phyloP scores from a whole-genome alignment of 2,113 vertebrate genomes.

The Pyrgilauda ruficollis region DNA sequence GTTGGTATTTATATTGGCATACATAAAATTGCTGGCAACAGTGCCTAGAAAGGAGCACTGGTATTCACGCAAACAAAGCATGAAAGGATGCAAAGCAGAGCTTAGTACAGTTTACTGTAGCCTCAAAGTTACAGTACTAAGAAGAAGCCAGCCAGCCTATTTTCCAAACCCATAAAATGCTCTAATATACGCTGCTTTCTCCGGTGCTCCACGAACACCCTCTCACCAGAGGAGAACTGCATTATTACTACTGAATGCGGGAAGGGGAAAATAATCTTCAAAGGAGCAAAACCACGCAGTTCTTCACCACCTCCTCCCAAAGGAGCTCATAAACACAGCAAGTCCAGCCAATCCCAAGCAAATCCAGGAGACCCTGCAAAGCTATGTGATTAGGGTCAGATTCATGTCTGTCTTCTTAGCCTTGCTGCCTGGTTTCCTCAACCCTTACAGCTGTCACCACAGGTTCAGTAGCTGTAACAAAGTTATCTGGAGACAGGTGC shows the following conservation, averaged over 20 bases:
- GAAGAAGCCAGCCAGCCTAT: constrained; percentile 51
- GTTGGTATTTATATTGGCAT: constrained; percentile 53
- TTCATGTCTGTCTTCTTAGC: background rate
- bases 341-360: constrained; percentile 41
- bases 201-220: background rate
- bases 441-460: background rate
- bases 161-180: constrained; percentile 40
- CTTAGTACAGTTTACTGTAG: constrained; percentile 55
- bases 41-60: constrained; percentile 51
- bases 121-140: constrained; percentile 55
- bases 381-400: background rate
- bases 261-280: background rate
- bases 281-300: background rate
- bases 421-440: constrained; percentile 29
- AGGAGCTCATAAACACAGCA: constrained; percentile 47
- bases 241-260: background rate
- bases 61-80: constrained; percentile 56
- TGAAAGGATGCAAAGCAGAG: constrained; percentile 62
- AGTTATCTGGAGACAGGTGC: background rate
- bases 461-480: background rate
- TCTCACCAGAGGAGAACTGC: constrained; percentile 19
- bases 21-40: constrained; percentile 34
- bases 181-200: constrained; percentile 11
- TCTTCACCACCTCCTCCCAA: constrained; percentile 31
- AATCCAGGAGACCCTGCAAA: constrained; percentile 35